Base-by-base conservation (phyloP, 2,113 vertebrate species). In the Salvelinus alpinus region DNA sequence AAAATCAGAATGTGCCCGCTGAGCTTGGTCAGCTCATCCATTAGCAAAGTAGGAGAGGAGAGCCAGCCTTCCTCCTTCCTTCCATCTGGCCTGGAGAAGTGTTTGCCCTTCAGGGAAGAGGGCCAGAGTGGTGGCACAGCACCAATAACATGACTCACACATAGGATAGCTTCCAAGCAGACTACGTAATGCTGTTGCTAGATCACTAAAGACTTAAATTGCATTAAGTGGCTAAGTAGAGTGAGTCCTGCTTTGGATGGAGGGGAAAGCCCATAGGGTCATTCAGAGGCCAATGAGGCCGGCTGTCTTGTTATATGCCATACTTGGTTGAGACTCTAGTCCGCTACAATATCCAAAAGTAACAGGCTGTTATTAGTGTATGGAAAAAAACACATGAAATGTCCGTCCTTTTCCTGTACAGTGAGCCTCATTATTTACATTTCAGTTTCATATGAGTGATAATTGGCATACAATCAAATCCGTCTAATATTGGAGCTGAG, bases 401-500 rank as follows among this genome's bases (percentile, higher is more conserved):
- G 16, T 22, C 59, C 59, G n/a, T 22, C n/a, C 59, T 62, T 62
- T 62, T 62, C n/a, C 59, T 62, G 59, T 22, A 22, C 59, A 62
- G n/a, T 62, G n/a, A 8, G 59, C 8, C 59, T 22, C n/a, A 22
- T 9, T 62, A 16, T 62, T 62, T n/a, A 62, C 59, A 24, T 54
- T 16, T 18, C 59, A 62, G 59, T 22, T 62, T 62, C 7, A 8
- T 62, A 24, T 11, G 59, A 62, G 20, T 2, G n/a, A 16, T 22
- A 22, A 62, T 62, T 13, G 18, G 59, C 59, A 22, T 22, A 62
- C 5, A 6, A 22, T n/a, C 20, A 8, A 62, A 22, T 62, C 59
- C 1, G 59, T 62, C n/a, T 62, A 18, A 73, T 48, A 74, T 72
- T 78, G 54, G 72, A 78, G 38, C 29, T 77, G 76, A 78, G 84